Percentiles rank a stretch among this genome's conserved stretches.
These are phyloP conservation scores for Vireo griseus DNA, from an alignment of 2,797 vertebrate species.

Conservation along the genomic window DNA sequence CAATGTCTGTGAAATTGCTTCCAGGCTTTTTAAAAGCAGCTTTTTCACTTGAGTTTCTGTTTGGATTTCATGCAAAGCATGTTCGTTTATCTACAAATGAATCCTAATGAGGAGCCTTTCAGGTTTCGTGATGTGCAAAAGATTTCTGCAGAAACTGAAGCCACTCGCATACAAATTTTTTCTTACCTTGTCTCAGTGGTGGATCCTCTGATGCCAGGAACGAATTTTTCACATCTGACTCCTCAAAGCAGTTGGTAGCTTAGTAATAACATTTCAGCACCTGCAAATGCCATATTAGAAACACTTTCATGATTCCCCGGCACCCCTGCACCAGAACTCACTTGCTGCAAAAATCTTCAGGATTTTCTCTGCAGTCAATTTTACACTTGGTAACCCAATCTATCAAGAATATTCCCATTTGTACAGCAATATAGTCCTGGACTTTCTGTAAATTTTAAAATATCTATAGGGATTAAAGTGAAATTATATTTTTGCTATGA, in stretches of 20 bases:
- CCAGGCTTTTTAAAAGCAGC: constrained; percentile 16
- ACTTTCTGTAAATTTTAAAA: neutral
- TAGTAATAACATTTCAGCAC: constrained; percentile 43
- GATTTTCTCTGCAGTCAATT: constrained; percentile 50
- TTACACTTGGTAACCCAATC: constrained; percentile 40
- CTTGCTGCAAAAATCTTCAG: constrained; percentile 20
- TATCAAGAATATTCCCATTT: constrained; percentile 17
- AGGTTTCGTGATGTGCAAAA: constrained; percentile 25
- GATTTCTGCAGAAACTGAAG: constrained; percentile 13
- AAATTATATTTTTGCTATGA: neutral
- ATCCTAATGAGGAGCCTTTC: constrained; percentile 51
- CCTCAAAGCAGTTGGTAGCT: constrained; percentile 38
- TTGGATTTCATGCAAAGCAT: constrained; percentile 42
- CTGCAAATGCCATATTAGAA: constrained; percentile 55
- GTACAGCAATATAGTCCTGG: neutral
- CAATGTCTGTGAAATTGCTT: constrained; percentile 17
- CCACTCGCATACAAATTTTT: neutral
- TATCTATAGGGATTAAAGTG: neutral
- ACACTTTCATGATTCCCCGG: neutral
- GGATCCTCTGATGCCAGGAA: constrained; percentile 35
- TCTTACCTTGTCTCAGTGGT: constrained; percentile 15
- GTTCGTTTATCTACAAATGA: constrained; percentile 34
- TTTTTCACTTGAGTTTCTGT: neutral
- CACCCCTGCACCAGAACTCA: neutral
- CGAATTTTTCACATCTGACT: constrained; percentile 42